Evolutionary conservation across 2,888 invertebrate species (phyloP), one percentile per base, ranked within the genome.

Genomic region (Thalpophila matura): DNA sequence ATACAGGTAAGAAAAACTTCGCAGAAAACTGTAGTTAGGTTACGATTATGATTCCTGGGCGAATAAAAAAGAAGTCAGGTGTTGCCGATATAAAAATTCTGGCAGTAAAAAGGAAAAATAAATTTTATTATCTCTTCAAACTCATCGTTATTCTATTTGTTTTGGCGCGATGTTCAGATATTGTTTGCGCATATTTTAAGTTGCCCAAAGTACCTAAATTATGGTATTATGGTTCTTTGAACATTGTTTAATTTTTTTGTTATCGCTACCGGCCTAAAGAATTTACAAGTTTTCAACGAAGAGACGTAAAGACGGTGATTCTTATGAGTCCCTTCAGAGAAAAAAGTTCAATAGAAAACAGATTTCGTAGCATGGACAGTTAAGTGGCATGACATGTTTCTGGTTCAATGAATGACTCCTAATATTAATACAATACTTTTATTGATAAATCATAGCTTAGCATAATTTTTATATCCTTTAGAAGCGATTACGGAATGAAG

Each of bases 151-250:
- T 59, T 56, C 43, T 26, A 49, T 51, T 38, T 58, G 14, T 54
- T 70, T 46, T 45, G 22, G 35, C 22, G 26, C 37, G 35, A 42
- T 71, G 55, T 65, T 54, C n/a, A 20, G 14, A 51, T 60, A 49
- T 56, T 63, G 35, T 58, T 65, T 62, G 33, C 40, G 47, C 54
- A 68, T 65, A 72, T 58, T 68, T 68, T 55, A 64, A 54, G 45
- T 42, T 56, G 31, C 50, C 45, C 20, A 31, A 60, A 71, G 57
- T 56, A 47, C 20, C 29, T 18, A 58, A 56, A 67, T 67, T 55
- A 56, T 27, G 43, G 42, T 56, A 61, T 72, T 42, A 68, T 75
- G 47, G 54, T 14, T 64, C 46, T 68, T 75, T 59, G 49, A 72
- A 59, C 49, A 56, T 29, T 54, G 38, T 61, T 60, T 49, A 51